phyloP scores from a whole-genome alignment of 2,113 vertebrate genomes.

The Panurus biarmicus region DNA sequence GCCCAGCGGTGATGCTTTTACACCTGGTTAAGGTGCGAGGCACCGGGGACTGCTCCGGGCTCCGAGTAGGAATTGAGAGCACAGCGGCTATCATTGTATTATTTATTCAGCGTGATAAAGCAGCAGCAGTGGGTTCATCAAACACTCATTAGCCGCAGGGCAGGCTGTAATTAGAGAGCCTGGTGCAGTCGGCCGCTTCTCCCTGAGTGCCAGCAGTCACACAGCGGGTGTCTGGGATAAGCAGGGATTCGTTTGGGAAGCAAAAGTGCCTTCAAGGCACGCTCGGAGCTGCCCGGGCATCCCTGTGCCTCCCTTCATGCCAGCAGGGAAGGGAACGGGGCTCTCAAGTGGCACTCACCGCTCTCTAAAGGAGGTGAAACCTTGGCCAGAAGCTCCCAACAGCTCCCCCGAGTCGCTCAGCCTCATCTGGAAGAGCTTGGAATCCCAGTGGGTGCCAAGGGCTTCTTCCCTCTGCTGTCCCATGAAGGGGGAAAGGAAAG shows the following conservation, averaged over 20 bases:
- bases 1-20: background rate
- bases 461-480: background rate
- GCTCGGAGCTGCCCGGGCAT: background rate
- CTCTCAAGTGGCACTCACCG: slow-evolving; percentile 7
- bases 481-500: background rate
- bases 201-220: background rate
- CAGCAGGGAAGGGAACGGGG: background rate
- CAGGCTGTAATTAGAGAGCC: background rate
- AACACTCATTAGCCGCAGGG: slow-evolving; percentile 36
- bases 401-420: background rate
- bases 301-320: background rate
- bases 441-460: background rate
- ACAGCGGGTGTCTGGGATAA: background rate
- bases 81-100: background rate
- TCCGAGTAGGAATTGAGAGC: no score
- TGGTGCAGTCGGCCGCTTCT: background rate
- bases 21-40: background rate
- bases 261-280: background rate
- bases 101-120: background rate
- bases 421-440: background rate
- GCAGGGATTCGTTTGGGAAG: background rate
- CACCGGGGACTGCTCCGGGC: no score
- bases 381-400: slow-evolving; percentile 13
- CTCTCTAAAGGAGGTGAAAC: background rate
- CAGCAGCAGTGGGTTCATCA: background rate